phyloP scores from a whole-genome alignment of 2,113 vertebrate genomes.

The Stomatorhinus ivindoensis region DNA sequence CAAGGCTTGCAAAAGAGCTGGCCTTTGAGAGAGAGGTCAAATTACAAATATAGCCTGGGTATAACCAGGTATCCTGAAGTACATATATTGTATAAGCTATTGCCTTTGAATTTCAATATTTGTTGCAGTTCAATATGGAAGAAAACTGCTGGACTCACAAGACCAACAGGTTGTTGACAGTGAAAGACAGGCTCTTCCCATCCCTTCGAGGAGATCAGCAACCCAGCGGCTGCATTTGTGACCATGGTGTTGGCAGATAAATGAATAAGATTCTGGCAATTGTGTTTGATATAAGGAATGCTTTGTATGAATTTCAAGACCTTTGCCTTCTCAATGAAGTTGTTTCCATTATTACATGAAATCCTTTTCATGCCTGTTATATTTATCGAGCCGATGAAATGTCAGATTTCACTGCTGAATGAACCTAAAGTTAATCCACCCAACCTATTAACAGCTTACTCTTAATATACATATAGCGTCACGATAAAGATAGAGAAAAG shows the following conservation, averaged over 20 bases:
- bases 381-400: not conserved
- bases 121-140: not conserved
- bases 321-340: not conserved
- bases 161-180: not conserved
- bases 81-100: not conserved
- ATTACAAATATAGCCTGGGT: not conserved
- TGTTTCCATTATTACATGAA: not conserved
- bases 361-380: not conserved
- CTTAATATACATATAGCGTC: not conserved
- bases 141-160: not conserved
- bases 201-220: not conserved
- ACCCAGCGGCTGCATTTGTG: not conserved
- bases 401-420: not conserved
- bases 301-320: not conserved
- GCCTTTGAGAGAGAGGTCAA: not conserved
- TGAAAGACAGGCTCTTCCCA: not conserved
- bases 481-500: not conserved
- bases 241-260: not conserved
- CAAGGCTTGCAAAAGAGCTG: not conserved
- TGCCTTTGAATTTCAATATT: not conserved
- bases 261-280: not conserved
- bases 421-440: not conserved
- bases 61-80: not conserved
- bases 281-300: not conserved
- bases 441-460: conserved; percentile 4